These are phyloP conservation scores for Sarcophaga peregrina DNA, from an alignment of 1,140 invertebrate genomes.

Conservation along the genomic window DNA sequence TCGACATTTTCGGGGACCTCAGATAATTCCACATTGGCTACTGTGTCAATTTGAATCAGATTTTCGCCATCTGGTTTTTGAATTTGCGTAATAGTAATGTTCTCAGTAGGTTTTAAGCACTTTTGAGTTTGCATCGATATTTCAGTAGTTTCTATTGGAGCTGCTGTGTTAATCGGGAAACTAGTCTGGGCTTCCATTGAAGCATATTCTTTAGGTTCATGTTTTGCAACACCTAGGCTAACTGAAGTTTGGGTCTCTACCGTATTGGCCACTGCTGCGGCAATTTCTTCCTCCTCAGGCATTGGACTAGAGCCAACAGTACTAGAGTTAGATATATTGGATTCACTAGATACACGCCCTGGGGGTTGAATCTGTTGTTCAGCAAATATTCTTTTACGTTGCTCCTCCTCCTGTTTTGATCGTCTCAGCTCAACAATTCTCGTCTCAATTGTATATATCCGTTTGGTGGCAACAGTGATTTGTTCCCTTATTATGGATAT, in stretches of 20 bases:
- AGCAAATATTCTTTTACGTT: conserved; percentile 53
- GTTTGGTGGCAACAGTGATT: conserved; percentile 60
- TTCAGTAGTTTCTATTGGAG: conserved; percentile 59
- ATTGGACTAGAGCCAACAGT: conserved; percentile 60
- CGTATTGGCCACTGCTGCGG: conserved; percentile 48
- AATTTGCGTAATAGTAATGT: conserved; percentile 77
- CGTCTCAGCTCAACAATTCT: conserved; percentile 61
- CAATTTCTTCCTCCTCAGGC: conserved; percentile 63
- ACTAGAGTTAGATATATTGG: conserved; percentile 56
- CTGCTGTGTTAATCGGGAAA: conserved; percentile 61
- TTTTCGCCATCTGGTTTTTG: conserved; percentile 74
- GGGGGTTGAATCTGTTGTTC: conserved; percentile 57
- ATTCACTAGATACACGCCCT: conserved; percentile 44
- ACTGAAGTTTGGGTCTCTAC: conserved; percentile 69
- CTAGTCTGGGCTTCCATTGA: conserved; percentile 74
- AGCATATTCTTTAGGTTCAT: conserved; percentile 61
- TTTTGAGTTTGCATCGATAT: conserved; percentile 60
- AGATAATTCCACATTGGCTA: conserved; percentile 69
- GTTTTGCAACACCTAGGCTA: conserved; percentile 59
- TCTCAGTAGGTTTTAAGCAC: conserved; percentile 70
- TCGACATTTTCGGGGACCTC: conserved; percentile 72
- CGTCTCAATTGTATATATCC: conserved; percentile 63
- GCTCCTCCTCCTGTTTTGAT: conserved; percentile 55
- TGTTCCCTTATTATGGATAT: conserved; percentile 60
- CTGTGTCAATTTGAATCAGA: conserved; percentile 81